These are phyloP conservation scores for Oreamnos americanus DNA, from an alignment of 2,113 vertebrate genomes.

Conservation along the genomic window DNA sequence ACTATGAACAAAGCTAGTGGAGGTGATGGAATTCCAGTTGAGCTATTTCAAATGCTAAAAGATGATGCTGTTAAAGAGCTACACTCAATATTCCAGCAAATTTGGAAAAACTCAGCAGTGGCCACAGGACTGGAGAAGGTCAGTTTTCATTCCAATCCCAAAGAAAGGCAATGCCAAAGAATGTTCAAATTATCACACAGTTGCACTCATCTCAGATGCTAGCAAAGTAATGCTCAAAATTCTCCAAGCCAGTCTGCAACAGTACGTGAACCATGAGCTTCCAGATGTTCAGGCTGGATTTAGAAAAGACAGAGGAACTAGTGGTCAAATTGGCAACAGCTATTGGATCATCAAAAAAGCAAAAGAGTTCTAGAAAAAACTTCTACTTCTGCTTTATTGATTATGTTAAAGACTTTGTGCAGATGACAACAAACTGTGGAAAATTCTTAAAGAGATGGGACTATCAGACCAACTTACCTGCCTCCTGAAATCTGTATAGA, in stretches of 20 bases:
- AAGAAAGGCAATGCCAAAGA: not conserved
- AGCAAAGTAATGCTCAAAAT: not conserved
- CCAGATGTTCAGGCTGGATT: not conserved
- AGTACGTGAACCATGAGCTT: not conserved
- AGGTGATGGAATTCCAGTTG: not conserved
- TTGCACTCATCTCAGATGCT: not conserved
- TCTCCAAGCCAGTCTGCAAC: not conserved
- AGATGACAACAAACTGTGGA: not conserved
- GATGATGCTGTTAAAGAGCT: not conserved
- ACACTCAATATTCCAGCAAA: not conserved
- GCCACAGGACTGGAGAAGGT: not conserved
- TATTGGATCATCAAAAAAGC: not conserved
- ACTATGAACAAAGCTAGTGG: not conserved
- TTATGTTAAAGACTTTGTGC: not conserved
- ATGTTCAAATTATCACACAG: not conserved
- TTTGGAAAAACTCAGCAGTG: not conserved
- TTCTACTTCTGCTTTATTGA: not conserved
- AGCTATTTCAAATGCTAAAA: not conserved
- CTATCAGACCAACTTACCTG: not conserved
- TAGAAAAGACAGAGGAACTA: not conserved
- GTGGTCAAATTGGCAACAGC: not conserved
- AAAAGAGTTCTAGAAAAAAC: not conserved
- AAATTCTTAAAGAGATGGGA: not conserved
- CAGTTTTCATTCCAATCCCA: not conserved
- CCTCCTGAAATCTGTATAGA: not conserved